Conservation (phyloP, 2,888 invertebrate species). For the Aleiodes leptofemur region DNA sequence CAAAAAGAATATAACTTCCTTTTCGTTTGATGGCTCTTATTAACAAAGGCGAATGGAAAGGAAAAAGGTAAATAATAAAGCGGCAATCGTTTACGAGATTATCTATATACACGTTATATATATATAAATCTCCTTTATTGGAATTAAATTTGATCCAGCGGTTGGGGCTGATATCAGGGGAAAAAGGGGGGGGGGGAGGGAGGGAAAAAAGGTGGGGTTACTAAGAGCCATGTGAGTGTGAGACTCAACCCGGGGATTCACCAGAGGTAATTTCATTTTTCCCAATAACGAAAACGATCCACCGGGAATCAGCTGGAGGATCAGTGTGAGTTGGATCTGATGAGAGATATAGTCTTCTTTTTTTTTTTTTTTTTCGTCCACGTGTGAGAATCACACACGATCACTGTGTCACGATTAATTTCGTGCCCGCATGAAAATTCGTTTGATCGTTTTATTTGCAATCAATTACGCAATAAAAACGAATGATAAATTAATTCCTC, state of each 20-base stretch:
- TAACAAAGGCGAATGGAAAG: background rate
- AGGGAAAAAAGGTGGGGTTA: background rate
- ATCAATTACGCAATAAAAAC: background rate
- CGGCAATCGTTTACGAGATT: background rate
- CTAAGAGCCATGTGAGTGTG: conserved; percentile 25
- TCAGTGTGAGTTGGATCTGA: conserved; percentile 3
- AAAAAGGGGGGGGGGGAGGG: background rate
- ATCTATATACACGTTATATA: background rate
- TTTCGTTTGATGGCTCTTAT: too few relatives aligned
- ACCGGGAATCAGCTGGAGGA: conserved; percentile 29
- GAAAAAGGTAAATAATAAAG: background rate
- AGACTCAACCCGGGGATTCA: conserved; percentile 20
- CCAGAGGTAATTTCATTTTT: conserved; percentile 45
- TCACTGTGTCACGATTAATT: conserved; percentile 6
- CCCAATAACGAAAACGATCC: conserved; percentile 43
- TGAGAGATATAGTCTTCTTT: conserved; percentile 22
- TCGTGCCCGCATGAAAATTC: background rate
- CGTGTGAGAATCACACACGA: conserved; percentile 34
- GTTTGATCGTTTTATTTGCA: conserved; percentile 10
- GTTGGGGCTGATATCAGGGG: conserved; percentile 30
- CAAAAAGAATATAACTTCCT: too few relatives aligned
- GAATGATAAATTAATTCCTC: too few relatives aligned
- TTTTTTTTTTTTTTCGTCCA: background rate
- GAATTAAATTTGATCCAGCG: conserved; percentile 40
- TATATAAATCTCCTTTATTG: conserved; percentile 35